These are phyloP conservation scores for Lucinisca nassula DNA, from an alignment of 2,888 invertebrate species.

Conservation along the genomic window DNA sequence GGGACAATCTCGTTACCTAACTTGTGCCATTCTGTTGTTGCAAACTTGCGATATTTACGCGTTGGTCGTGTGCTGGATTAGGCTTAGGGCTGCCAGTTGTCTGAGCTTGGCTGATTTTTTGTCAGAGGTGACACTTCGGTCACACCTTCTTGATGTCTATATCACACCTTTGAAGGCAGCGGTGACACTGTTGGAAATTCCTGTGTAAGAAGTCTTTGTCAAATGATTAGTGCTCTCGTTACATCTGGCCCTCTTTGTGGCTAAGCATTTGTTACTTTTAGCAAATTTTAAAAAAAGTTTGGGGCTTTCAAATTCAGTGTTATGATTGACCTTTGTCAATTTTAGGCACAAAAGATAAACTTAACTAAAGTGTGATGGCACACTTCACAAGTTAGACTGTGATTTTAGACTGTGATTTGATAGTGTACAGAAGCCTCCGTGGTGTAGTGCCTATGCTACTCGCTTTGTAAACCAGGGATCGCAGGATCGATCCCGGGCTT, in stretches of 20 bases:
- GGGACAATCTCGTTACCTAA: neutral
- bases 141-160: neutral
- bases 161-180: neutral
- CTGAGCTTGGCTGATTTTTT: neutral
- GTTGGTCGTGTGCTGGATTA: constrained; percentile 9
- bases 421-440: too few relatives aligned
- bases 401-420: neutral
- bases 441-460: too few relatives aligned
- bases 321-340: neutral
- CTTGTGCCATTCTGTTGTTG: neutral
- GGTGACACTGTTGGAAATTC: neutral
- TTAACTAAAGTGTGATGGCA: neutral
- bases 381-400: neutral
- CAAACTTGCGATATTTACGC: constrained; percentile 1
- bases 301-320: neutral
- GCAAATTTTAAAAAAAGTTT: constrained; percentile 2
- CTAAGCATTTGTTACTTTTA: constrained; percentile 5
- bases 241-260: neutral
- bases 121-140: neutral
- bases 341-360: neutral
- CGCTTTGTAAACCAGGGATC: too few relatives aligned
- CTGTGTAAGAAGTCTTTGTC: constrained; percentile 1
- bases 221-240: neutral
- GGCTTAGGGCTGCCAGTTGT: neutral
- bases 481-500: too few relatives aligned